Percentiles rank a stretch among this genome's conserved stretches.
Conservation (phyloP, 2,797 vertebrate genomes). For the Chaunax sp. region DNA sequence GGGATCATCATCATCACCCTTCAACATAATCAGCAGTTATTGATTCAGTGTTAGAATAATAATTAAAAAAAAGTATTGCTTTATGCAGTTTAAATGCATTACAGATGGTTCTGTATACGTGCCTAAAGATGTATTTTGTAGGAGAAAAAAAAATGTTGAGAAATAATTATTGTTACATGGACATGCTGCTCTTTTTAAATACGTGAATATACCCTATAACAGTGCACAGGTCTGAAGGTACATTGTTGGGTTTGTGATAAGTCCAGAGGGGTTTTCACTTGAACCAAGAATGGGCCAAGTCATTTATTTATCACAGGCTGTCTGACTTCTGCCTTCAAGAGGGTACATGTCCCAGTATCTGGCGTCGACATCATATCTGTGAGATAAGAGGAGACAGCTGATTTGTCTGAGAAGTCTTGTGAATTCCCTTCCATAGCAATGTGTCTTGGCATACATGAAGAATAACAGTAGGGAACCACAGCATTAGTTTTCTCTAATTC, state of each 20-base stretch:
- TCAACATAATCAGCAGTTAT: slow-evolving; percentile 31
- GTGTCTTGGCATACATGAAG: slow-evolving; percentile 35
- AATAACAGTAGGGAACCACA: slow-evolving; percentile 44
- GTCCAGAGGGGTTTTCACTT: slow-evolving; percentile 24
- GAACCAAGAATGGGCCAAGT: slow-evolving; percentile 30
- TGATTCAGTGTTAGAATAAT: slow-evolving; percentile 25
- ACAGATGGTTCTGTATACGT: slow-evolving; percentile 70
- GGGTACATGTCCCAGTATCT: slow-evolving; percentile 27
- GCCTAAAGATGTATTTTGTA: slow-evolving; percentile 72
- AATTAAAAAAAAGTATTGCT: slow-evolving; percentile 38
- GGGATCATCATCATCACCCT: slow-evolving; percentile 32
- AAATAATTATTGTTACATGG: slow-evolving; percentile 37
- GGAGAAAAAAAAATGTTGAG: slow-evolving; percentile 32
- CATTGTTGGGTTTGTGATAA: slow-evolving; percentile 21
- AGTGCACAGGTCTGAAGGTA: slow-evolving; percentile 29
- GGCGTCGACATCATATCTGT: slow-evolving; percentile 43
- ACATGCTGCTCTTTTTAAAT: slow-evolving; percentile 65
- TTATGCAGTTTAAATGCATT: slow-evolving; percentile 66
- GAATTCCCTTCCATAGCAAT: slow-evolving; percentile 47
- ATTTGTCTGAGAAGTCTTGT: slow-evolving; percentile 31
- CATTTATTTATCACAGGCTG: slow-evolving; percentile 19
- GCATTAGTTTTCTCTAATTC: slow-evolving; percentile 44
- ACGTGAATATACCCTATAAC: slow-evolving; percentile 37
- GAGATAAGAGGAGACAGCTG: slow-evolving; percentile 30
- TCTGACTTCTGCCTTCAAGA: slow-evolving; percentile 40